phyloP scores from a whole-genome alignment of 2,888 invertebrate genomes.

The Sycophila texana region DNA sequence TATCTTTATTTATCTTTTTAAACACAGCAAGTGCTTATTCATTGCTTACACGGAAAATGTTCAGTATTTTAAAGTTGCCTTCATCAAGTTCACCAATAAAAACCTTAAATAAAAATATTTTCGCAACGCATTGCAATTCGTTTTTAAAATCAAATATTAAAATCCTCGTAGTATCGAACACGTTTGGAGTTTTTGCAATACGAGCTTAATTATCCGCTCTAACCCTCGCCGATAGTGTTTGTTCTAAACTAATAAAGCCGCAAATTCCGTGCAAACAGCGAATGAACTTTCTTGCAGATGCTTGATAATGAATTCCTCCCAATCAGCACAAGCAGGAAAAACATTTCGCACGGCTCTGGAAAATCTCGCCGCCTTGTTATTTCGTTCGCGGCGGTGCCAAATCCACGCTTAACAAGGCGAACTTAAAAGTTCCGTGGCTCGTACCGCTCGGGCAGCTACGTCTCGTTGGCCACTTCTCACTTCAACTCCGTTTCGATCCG shows the following conservation, averaged over 20 bases:
- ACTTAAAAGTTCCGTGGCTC: conserved; percentile 60
- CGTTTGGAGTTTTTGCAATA: too few relatives aligned
- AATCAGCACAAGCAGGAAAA: not conserved
- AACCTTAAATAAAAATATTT: too few relatives aligned
- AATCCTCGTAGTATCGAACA: too few relatives aligned
- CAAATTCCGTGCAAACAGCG: too few relatives aligned
- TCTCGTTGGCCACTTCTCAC: not conserved
- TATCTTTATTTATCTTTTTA: too few relatives aligned
- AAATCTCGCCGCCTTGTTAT: conserved; percentile 54
- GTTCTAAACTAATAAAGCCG: conserved; percentile 7
- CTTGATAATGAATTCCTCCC: conserved; percentile 19
- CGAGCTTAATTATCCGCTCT: too few relatives aligned
- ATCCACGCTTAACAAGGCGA: conserved; percentile 66
- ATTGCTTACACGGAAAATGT: too few relatives aligned
- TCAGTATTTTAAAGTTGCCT: too few relatives aligned
- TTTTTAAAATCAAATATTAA: too few relatives aligned
- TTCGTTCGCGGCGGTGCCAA: conserved; percentile 62
- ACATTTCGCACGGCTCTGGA: not conserved
- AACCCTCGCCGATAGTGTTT: not conserved
- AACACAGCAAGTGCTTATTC: too few relatives aligned
- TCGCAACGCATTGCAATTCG: too few relatives aligned
- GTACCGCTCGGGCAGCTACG: not conserved
- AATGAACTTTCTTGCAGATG: not conserved
- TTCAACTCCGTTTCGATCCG: not conserved
- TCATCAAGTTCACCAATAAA: too few relatives aligned